These are phyloP conservation scores for Dendrocincla fuliginosa DNA, from an alignment of 2,797 vertebrate genomes.

Conservation along the genomic window DNA sequence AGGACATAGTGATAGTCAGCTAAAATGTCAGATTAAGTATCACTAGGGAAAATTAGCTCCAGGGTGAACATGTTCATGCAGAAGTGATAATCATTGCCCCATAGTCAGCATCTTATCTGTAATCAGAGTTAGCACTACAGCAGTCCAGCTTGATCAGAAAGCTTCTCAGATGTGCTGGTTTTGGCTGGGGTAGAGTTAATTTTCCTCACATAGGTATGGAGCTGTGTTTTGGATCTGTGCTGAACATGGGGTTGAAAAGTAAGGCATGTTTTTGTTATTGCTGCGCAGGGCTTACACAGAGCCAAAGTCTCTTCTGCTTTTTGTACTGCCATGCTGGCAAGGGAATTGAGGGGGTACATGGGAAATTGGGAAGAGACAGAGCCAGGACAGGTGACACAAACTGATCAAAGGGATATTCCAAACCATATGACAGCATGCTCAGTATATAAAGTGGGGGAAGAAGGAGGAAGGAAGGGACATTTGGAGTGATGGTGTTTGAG, in stretches of 20 bases:
- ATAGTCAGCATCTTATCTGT: neutral
- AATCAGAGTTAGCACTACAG: slow-evolving; percentile 9
- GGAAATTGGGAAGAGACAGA: neutral
- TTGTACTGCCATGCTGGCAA: accelerated
- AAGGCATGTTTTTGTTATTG: neutral
- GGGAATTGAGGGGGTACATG: neutral
- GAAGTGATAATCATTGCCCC: neutral
- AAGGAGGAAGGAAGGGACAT: neutral
- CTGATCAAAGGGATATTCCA: neutral
- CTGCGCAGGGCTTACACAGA: neutral
- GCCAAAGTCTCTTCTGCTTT: neutral
- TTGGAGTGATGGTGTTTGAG: neutral
- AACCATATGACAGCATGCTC: neutral
- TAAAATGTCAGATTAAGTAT: slow-evolving; percentile 29
- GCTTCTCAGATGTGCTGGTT: neutral
- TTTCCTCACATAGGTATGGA: neutral
- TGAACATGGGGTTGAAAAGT: neutral
- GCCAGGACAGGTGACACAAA: neutral
- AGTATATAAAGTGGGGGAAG: neutral
- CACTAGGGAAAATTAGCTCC: slow-evolving; percentile 1
- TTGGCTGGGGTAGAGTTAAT: neutral
- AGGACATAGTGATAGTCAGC: neutral
- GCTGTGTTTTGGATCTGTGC: neutral
- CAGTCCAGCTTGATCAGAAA: neutral
- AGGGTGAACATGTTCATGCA: neutral